Base-by-base conservation (phyloP, 2,797 vertebrate genomes). In the Leptodactylus fallax region DNA sequence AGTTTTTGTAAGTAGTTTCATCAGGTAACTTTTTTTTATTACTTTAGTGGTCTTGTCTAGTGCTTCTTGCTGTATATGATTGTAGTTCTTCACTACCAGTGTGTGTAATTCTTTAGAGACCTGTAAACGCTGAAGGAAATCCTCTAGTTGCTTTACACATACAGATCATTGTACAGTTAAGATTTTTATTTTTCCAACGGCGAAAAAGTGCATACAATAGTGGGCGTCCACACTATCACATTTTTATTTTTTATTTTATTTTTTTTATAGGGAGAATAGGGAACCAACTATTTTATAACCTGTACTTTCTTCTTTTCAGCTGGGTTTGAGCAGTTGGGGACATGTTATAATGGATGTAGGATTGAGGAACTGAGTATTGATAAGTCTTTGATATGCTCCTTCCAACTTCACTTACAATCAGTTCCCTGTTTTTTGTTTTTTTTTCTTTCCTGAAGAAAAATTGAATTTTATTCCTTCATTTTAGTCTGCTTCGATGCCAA, bases 1-100 rank as follows among this genome's bases (percentile, higher is more conserved):
- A 90, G 89, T 86, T 91, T 92, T 92, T 92, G 91, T 92, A 92
- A 92, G 91, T 92, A 92, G 91, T 90, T 90, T 90, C 84, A 90
- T 84, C 91, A 92, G 91, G 91, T 92, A 92, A 92, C 85, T 77
- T 88, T 88, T 91, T 90, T 88, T 90, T 88, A 87, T 90, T 90
- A 90, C 86, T 90, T 91, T 91, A 90, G 90, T 90, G 90, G 89
- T 91, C 89, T 90, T 90, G 83, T 91, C 88, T 91, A 89, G 91
- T 91, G 88, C 79, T 82, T 81, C 65, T 88, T 80, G 82, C 83
- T 85, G 71, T 84, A 27, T 85, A 27, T 72, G 47, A 63, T 12
- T 85, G 85, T 89, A 89, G 85, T 84, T 88, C 47, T 72, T 88
- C 74, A 61, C 83, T 81, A 25, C 55, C 53, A 60, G 56, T 77